phyloP scores from a whole-genome alignment of 30 jellyfish, hydroid and myxozoan species.

The Hydractinia symbiolongicarpus region DNA sequence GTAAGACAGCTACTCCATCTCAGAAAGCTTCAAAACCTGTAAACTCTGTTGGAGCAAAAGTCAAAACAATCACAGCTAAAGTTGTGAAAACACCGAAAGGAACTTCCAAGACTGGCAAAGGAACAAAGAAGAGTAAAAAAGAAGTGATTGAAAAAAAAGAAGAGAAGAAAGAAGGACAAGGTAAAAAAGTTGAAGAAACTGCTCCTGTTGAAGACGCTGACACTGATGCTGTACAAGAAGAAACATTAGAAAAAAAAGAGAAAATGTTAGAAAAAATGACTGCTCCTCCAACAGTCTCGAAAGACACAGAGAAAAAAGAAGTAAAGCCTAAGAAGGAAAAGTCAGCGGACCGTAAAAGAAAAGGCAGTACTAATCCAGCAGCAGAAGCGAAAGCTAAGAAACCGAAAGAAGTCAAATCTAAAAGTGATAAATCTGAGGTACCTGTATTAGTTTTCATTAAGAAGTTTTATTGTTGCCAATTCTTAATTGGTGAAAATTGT shows the following conservation, averaged over 20 bases:
- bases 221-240: background rate
- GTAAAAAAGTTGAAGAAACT: conserved; percentile 8
- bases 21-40: conserved; percentile 8
- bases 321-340: conserved; percentile 17
- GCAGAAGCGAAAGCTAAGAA: conserved; percentile 32
- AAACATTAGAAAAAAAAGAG: conserved; percentile 44
- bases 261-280: conserved; percentile 40
- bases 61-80: background rate
- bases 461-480: too few relatives aligned
- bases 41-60: background rate
- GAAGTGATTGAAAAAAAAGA: background rate
- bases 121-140: background rate
- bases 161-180: conserved; percentile 7
- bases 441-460: background rate
- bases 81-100: conserved; percentile 4
- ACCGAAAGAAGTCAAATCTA: conserved; percentile 31
- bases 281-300: conserved; percentile 16
- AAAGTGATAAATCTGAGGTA: conserved; percentile 23
- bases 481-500: too few relatives aligned
- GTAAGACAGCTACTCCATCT: conserved; percentile 22
- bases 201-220: conserved; percentile 18
- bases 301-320: conserved; percentile 25
- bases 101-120: conserved; percentile 9
- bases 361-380: conserved; percentile 39
- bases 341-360: conserved; percentile 34